Conservation (phyloP, 2,113 vertebrate genomes). For the Azemiops feae region DNA sequence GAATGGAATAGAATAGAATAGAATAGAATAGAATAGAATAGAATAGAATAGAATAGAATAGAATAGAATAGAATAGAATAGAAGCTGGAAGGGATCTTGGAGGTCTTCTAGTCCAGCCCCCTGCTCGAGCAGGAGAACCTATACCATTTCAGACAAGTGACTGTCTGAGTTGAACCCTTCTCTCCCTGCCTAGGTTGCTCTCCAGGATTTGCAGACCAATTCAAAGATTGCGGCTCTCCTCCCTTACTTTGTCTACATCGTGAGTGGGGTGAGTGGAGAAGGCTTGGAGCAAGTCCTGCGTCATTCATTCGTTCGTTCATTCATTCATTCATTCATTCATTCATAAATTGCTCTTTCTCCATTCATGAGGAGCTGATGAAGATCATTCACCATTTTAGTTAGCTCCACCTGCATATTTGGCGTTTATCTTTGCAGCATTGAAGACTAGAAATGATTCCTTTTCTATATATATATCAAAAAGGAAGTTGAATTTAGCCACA, state of each 20-base stretch:
- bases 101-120: too few relatives aligned
- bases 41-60: too few relatives aligned
- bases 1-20: too few relatives aligned
- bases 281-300: too few relatives aligned
- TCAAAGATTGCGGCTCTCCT: slow-evolving; percentile 89
- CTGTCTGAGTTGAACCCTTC: too few relatives aligned
- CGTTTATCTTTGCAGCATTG: neutral
- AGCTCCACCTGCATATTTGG: too few relatives aligned
- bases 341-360: neutral
- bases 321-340: neutral
- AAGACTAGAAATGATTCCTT: neutral
- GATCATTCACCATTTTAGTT: neutral
- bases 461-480: neutral
- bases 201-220: slow-evolving; percentile 90
- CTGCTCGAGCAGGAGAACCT: too few relatives aligned
- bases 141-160: too few relatives aligned
- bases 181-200: slow-evolving; percentile 73
- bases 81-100: too few relatives aligned
- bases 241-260: slow-evolving; percentile 91
- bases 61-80: too few relatives aligned
- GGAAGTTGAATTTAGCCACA: neutral
- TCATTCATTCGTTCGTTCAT: too few relatives aligned
- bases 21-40: too few relatives aligned
- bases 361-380: neutral
- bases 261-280: slow-evolving; percentile 81